Evolutionary conservation across 1,140 invertebrate species (phyloP).

Genomic region (Drosophila auraria): DNA sequence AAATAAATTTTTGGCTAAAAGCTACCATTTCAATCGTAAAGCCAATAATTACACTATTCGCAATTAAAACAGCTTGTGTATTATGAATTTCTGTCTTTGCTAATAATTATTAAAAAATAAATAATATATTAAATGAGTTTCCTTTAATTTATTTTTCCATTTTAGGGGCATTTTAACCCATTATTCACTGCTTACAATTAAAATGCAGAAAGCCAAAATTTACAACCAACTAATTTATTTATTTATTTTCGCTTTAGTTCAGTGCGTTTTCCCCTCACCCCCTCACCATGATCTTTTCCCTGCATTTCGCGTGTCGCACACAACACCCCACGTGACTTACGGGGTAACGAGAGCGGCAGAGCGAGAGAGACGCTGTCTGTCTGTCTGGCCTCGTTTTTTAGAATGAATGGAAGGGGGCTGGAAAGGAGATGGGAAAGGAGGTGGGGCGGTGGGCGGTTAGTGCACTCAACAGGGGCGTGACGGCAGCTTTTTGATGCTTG

Average conservation of each 20-base stretch:
- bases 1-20: slow-evolving; percentile 65
- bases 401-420: slow-evolving; percentile 1
- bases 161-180: background rate
- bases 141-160: background rate
- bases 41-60: slow-evolving; percentile 2
- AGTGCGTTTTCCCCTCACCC: slow-evolving; percentile 22
- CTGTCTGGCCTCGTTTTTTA: slow-evolving; percentile 48
- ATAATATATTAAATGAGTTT: background rate
- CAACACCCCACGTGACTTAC: slow-evolving; percentile 61
- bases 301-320: slow-evolving; percentile 62
- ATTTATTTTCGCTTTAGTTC: slow-evolving; percentile 44
- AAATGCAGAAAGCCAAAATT: slow-evolving; percentile 16
- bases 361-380: slow-evolving; percentile 22
- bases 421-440: slow-evolving; percentile 6
- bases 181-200: slow-evolving; percentile 11
- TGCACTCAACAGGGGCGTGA: slow-evolving; percentile 40
- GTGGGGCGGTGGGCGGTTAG: slow-evolving; percentile 17
- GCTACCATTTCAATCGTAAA: slow-evolving; percentile 42
- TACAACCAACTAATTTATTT: slow-evolving; percentile 33
- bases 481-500: slow-evolving; percentile 44
- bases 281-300: slow-evolving; percentile 14
- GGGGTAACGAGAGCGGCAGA: slow-evolving; percentile 1
- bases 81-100: background rate
- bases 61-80: background rate
- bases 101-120: background rate